phyloP scores from a whole-genome alignment of 2,888 invertebrate species.

The Allolobophora icterica region DNA sequence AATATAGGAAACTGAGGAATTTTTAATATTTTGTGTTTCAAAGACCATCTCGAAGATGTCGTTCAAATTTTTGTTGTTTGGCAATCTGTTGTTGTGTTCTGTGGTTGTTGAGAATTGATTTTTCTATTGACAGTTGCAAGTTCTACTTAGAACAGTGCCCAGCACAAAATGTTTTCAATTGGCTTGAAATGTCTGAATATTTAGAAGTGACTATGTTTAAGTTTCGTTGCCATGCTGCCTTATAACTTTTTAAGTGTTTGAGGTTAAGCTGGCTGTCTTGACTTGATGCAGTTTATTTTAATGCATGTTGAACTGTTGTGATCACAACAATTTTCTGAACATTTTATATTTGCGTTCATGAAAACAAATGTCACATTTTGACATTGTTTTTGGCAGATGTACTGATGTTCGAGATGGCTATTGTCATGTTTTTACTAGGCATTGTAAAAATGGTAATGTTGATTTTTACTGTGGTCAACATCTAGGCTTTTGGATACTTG shows the following conservation, averaged over 20 bases:
- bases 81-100: not conserved
- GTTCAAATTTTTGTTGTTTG: constrained; percentile 1
- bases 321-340: not conserved
- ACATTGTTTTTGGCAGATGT: not conserved
- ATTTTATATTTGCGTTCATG: not conserved
- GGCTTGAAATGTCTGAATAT: not conserved
- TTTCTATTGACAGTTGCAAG: constrained; percentile 5
- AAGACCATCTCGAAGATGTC: not conserved
- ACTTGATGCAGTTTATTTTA: not conserved
- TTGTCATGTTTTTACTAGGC: not conserved
- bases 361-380: constrained; percentile 17
- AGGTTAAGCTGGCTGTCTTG: constrained; percentile 4
- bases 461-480: not conserved
- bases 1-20: not conserved
- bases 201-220: constrained; percentile 1
- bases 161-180: not conserved
- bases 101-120: constrained; percentile 17
- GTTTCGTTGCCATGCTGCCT: not conserved
- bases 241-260: constrained; percentile 17
- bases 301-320: not conserved
- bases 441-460: not conserved
- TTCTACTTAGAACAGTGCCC: not conserved
- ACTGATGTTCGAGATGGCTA: not conserved
- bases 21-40: constrained; percentile 14
- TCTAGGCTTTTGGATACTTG: not conserved